These are phyloP conservation scores for Teleopsis dalmanni DNA, from an alignment of 1,140 invertebrate genomes.

Conservation along the genomic window DNA sequence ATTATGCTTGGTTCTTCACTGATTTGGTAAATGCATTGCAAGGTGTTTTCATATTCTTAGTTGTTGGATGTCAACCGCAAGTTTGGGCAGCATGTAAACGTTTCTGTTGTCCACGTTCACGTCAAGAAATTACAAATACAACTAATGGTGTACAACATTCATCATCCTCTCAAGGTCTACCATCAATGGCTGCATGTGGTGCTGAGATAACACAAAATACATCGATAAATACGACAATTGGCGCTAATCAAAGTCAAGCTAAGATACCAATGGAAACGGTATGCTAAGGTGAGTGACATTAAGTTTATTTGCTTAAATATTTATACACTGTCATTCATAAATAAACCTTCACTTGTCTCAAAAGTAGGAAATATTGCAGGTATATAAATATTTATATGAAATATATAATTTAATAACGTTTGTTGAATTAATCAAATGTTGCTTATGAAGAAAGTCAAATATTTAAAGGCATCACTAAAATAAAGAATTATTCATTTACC, in stretches of 20 bases:
- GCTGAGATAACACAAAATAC: constrained; percentile 62
- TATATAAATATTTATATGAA: no score
- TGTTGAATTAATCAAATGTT: no score
- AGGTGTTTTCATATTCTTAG: constrained; percentile 82
- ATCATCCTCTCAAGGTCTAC: constrained; percentile 64
- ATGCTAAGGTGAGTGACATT: constrained; percentile 37
- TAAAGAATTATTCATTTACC: no score
- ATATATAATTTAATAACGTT: no score
- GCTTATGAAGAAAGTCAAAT: no score
- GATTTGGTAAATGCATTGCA: constrained; percentile 77
- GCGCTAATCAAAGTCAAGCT: constrained; percentile 6
- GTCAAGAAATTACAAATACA: constrained; percentile 50
- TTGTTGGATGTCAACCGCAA: constrained; percentile 81
- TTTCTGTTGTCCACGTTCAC: constrained; percentile 52
- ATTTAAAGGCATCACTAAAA: no score
- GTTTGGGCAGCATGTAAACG: constrained; percentile 61
- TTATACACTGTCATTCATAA: no score
- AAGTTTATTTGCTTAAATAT: no score
- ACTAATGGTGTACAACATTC: constrained; percentile 53
- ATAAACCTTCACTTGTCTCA: no score
- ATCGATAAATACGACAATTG: constrained; percentile 51
- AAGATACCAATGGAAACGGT: constrained; percentile 50
- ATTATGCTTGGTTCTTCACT: constrained; percentile 69
- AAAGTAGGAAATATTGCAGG: no score
- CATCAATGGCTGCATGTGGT: constrained; percentile 56